A percentile compares a stretch with the other conserved stretches of the same genome.
Evolutionary conservation across 2,113 vertebrate species (phyloP).

Genomic region (Pygoscelis antarcticus): DNA sequence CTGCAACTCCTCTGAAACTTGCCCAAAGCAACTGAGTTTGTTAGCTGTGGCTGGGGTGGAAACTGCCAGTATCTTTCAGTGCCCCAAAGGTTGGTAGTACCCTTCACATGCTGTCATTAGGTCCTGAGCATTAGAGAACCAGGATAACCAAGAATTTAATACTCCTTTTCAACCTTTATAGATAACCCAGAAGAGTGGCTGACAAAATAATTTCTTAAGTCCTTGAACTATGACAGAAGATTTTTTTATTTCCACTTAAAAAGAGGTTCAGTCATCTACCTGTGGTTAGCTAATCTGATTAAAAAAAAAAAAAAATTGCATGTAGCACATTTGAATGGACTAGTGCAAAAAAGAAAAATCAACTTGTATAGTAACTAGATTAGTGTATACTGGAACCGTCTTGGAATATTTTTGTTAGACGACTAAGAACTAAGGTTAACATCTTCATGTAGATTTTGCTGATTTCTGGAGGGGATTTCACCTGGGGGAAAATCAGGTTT

Average conservation of each 20-base stretch:
- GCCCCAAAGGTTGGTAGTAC: too few relatives aligned
- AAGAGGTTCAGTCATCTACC: neutral
- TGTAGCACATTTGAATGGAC: neutral
- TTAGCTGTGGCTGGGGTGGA: neutral
- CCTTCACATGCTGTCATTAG: neutral
- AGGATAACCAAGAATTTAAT: neutral
- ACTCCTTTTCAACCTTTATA: neutral
- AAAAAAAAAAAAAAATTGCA: neutral
- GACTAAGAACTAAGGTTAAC: neutral
- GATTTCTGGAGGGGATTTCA: neutral
- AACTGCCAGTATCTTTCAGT: neutral
- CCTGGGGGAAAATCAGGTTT: neutral
- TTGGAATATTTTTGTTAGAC: neutral
- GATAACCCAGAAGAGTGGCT: neutral
- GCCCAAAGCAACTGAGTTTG: neutral
- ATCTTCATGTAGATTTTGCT: neutral
- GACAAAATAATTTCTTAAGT: neutral
- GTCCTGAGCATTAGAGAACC: neutral
- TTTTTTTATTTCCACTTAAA: neutral
- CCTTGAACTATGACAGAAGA: neutral
- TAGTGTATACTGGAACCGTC: neutral
- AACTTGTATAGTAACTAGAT: neutral
- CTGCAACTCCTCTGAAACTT: neutral
- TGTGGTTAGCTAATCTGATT: neutral
- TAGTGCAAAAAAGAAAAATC: neutral